A percentile compares a stretch with the other conserved stretches of the same genome.
These are phyloP conservation scores for Dynastes hyllus DNA, from an alignment of 2,888 invertebrate genomes.

Conservation along the genomic window DNA sequence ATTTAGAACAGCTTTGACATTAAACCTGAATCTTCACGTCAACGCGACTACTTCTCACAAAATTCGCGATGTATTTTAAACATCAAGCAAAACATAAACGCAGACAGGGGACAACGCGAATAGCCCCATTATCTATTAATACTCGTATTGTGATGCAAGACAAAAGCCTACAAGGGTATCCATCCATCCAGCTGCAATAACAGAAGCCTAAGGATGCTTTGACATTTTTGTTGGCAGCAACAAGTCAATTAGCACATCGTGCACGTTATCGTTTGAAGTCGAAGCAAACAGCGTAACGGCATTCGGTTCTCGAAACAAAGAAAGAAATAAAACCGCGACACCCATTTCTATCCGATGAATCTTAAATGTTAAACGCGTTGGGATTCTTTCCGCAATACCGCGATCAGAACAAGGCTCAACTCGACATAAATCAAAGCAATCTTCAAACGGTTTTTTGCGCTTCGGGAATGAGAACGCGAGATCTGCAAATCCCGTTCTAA, in stretches of 20 bases:
- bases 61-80: background rate
- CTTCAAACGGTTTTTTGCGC: background rate
- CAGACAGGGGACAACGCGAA: background rate
- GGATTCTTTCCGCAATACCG: background rate
- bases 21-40: conserved; percentile 6
- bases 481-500: background rate
- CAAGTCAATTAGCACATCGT: conserved; percentile 45
- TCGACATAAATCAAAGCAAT: conserved; percentile 10
- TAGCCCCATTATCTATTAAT: background rate
- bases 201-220: conserved; percentile 33
- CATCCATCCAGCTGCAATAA: conserved; percentile 17
- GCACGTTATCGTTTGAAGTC: conserved; percentile 34
- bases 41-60: background rate
- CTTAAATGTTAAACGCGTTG: background rate
- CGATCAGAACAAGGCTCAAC: background rate
- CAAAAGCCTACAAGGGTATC: background rate
- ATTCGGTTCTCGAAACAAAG: conserved; percentile 15
- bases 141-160: background rate
- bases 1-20: background rate
- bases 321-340: too few relatives aligned
- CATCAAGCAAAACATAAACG: background rate
- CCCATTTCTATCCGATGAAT: background rate
- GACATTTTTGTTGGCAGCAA: conserved; percentile 48
- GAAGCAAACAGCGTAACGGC: background rate
- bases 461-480: background rate